phyloP scores from a whole-genome alignment of 2,888 invertebrate genomes.

The Macrosiphum euphorbiae region DNA sequence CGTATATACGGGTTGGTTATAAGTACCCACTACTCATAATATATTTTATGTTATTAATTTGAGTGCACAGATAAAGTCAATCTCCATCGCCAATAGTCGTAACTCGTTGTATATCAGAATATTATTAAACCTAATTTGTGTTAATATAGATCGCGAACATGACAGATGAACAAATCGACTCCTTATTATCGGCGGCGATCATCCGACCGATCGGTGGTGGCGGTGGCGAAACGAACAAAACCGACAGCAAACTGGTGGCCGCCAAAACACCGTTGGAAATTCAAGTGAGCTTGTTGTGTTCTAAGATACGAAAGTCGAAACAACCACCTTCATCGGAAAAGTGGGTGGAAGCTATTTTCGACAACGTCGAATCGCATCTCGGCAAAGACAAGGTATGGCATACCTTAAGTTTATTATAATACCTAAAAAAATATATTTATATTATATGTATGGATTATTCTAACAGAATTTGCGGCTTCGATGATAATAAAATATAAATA shows the following conservation, averaged over 20 bases:
- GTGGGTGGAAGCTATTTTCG: constrained; percentile 76
- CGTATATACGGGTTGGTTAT: constrained; percentile 40
- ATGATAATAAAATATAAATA: neutral
- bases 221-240: neutral
- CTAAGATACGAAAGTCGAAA: constrained; percentile 22
- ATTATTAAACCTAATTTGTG: neutral
- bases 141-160: constrained; percentile 37
- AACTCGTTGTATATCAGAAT: neutral
- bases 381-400: constrained; percentile 75
- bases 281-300: constrained; percentile 30
- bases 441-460: neutral
- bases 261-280: constrained; percentile 47
- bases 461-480: neutral
- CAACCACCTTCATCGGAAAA: neutral
- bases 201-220: constrained; percentile 4
- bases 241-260: neutral
- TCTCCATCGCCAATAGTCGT: neutral
- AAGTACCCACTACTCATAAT: neutral
- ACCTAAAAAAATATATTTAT: neutral
- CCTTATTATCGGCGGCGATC: neutral
- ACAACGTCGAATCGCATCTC: constrained; percentile 78
- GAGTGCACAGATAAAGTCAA: neutral
- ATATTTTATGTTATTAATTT: neutral
- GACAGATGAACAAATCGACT: constrained; percentile 39
- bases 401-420: neutral